These are phyloP conservation scores for Caenorhabditis tropicalis DNA, from an alignment of 1,140 invertebrate species.

Conservation along the genomic window DNA sequence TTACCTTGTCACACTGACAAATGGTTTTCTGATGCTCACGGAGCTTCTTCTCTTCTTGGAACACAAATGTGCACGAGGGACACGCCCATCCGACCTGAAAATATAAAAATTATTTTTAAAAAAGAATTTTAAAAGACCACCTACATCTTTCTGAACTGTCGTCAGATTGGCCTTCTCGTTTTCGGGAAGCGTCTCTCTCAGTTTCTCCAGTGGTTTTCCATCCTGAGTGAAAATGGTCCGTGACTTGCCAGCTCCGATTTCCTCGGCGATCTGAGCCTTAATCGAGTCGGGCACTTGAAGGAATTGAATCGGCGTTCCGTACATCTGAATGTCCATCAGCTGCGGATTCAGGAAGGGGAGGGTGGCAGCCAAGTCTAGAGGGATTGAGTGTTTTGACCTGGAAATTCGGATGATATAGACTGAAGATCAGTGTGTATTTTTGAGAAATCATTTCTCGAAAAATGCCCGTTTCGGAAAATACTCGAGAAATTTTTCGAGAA, in stretches of 20 bases:
- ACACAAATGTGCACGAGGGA: conserved; percentile 66
- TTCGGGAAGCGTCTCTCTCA: conserved; percentile 54
- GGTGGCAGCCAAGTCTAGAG: neutral
- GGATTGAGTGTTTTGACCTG: conserved; percentile 61
- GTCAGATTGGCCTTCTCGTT: conserved; percentile 50
- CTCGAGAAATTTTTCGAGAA: too few relatives aligned
- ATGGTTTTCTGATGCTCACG: conserved; percentile 69
- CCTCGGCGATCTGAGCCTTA: conserved; percentile 62
- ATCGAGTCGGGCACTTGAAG: conserved; percentile 69
- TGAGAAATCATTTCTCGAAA: too few relatives aligned
- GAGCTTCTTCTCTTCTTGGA: conserved; percentile 66
- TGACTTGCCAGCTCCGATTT: conserved; percentile 58
- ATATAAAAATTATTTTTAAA: neutral
- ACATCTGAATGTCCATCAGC: conserved; percentile 40
- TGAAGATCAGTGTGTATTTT: too few relatives aligned
- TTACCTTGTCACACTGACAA: conserved; percentile 61
- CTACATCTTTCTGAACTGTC: conserved; percentile 54
- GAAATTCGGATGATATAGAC: too few relatives aligned
- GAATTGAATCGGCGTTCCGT: conserved; percentile 66
- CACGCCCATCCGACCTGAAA: conserved; percentile 70
- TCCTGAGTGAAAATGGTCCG: conserved; percentile 55
- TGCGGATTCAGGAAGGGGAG: neutral
- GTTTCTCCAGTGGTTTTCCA: neutral
- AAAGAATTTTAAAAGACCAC: too few relatives aligned
- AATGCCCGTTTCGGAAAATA: too few relatives aligned